Conservation (phyloP, 1,140 invertebrate genomes). For the Mercenaria mercenaria region DNA sequence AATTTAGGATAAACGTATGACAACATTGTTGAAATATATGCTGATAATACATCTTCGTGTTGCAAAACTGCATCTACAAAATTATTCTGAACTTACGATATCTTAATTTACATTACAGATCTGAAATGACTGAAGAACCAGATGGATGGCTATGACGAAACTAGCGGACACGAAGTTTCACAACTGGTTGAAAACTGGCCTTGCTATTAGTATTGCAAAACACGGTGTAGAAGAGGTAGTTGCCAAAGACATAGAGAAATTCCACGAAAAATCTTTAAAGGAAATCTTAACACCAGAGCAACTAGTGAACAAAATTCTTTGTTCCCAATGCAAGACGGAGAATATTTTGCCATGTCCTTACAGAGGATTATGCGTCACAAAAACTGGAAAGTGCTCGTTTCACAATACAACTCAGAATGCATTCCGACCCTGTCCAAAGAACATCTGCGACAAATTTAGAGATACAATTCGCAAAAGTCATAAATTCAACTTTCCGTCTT, state of each 20-base stretch:
- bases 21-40: no score
- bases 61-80: no score
- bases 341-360: neutral
- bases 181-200: slow-evolving; percentile 1
- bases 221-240: neutral
- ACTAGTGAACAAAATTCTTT: neutral
- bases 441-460: neutral
- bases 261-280: neutral
- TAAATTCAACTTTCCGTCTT: neutral
- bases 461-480: neutral
- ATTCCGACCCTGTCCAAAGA: neutral
- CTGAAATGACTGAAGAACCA: no score
- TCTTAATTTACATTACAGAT: no score
- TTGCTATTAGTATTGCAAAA: neutral
- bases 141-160: no score
- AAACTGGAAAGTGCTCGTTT: neutral
- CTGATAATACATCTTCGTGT: no score
- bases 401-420: neutral
- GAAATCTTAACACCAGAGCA: neutral
- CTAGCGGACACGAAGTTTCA: neutral
- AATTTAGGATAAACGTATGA: no score
- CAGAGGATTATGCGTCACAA: neutral
- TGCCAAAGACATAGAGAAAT: neutral
- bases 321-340: neutral
- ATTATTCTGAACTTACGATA: no score